Evolutionary conservation across 2,113 vertebrate genomes (phyloP).

Genomic region (Guaruba guarouba): DNA sequence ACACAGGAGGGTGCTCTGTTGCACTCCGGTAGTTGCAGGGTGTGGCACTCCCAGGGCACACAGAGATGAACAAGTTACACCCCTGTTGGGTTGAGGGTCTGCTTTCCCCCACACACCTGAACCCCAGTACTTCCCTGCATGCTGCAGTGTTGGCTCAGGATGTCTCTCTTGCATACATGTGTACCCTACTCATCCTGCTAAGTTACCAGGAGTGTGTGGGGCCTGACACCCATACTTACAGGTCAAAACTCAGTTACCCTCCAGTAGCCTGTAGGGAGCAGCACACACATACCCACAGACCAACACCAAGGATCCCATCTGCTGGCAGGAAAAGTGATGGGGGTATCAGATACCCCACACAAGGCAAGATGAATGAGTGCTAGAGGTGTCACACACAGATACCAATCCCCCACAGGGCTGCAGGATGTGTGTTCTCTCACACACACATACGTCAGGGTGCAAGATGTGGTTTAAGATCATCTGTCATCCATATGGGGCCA

Average conservation of each 20-base stretch:
- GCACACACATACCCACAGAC: background rate
- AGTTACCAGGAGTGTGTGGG: background rate
- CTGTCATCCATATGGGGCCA: background rate
- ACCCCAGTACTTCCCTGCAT: background rate
- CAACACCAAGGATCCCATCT: background rate
- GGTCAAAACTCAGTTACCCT: background rate
- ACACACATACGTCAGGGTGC: background rate
- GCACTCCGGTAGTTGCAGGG: no score
- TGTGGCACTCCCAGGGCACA: background rate
- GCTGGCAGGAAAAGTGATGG: background rate
- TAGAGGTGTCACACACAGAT: background rate
- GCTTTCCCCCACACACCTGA: background rate
- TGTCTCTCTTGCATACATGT: background rate
- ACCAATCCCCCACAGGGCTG: accelerated
- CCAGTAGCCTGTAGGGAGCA: accelerated
- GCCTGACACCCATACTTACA: background rate
- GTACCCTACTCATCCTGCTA: background rate
- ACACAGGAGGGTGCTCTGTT: background rate
- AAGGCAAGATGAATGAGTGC: background rate
- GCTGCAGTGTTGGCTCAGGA: background rate
- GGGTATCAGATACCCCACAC: no score
- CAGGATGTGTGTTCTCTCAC: accelerated
- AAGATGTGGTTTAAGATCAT: background rate
- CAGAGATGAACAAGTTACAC: background rate
- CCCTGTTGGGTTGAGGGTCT: background rate